Evolutionary conservation across 92 coral and sea anemone genomes (phyloP), one percentile per base, ranked within the genome.

Genomic region (Epizoanthus stellaris): DNA sequence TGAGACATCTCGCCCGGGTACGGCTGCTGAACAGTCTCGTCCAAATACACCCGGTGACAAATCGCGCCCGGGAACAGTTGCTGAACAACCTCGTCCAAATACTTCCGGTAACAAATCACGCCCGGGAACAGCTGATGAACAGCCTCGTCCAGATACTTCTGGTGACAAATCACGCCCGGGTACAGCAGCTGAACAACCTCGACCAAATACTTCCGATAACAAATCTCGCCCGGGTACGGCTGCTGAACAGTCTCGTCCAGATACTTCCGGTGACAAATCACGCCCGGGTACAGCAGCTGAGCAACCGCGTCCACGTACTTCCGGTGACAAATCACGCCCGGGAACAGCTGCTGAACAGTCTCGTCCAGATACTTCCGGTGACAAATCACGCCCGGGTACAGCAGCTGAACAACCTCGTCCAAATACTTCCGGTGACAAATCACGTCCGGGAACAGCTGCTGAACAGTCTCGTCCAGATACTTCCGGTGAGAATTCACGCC

Each of bases 121-220:
- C 23, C 34, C 65, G 7, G 80, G 15, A 0, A 12, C 65, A 23
- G 0, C 80, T 5, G 20, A 7, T 6, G 65, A 53, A 0, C 63
- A 70, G 6, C 75, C 40, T 2, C 20, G 23, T 43, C 56, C 75
- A 15, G 11, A 16, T 16, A 70, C 56, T 40, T 70, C 75, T 45
- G n/a, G n/a, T 54, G 38, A 40, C 15, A 73, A 49, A 70, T 40
- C 75, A 16, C 75, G 75, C 57, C 75, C 75, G 30, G 75, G 9
- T 3, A 36, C 75, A 40, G 4, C 57, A 4, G n/a, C 75, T 16
- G 56, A 49, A 49, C 21, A 40, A n/a, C 34, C 56, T n/a, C 76
- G 45, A 2, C 71, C 49, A 13, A 12, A 39, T 5, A 70, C 75
- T 16, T 70, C 74, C 19, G 21, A 21, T 39, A 21, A 13, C 20